These are phyloP conservation scores for Ancistrus triradiatus DNA, from an alignment of 2,113 vertebrate species.

Conservation along the genomic window DNA sequence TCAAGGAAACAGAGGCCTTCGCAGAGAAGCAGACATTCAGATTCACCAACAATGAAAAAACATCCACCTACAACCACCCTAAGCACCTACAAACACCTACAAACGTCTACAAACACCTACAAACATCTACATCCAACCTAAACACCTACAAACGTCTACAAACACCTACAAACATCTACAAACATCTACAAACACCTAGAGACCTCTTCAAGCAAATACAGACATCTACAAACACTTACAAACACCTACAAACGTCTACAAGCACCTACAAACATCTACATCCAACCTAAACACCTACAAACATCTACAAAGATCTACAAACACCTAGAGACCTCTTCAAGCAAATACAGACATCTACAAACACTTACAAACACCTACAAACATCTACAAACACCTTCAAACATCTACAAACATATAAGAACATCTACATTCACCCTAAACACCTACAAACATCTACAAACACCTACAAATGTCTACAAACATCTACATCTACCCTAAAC, in stretches of 20 bases:
- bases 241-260: neutral
- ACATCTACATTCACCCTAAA: neutral
- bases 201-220: neutral
- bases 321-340: neutral
- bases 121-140: neutral
- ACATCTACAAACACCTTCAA: neutral
- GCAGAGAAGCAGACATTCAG: slow-evolving; percentile 72
- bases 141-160: neutral
- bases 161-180: neutral
- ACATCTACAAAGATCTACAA: neutral
- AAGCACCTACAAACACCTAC: neutral
- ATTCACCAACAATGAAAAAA: slow-evolving; percentile 57
- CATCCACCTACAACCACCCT: slow-evolving; percentile 3
- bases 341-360: neutral
- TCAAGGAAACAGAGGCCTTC: slow-evolving; percentile 76
- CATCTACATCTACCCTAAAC: neutral
- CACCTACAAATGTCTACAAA: neutral
- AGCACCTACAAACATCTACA: neutral
- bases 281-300: neutral
- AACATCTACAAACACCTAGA: neutral
- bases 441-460: neutral
- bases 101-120: neutral
- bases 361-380: neutral
- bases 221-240: neutral
- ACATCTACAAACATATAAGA: neutral